Conservation (phyloP, 2,888 invertebrate species). For the Lithophane ornitopus region DNA sequence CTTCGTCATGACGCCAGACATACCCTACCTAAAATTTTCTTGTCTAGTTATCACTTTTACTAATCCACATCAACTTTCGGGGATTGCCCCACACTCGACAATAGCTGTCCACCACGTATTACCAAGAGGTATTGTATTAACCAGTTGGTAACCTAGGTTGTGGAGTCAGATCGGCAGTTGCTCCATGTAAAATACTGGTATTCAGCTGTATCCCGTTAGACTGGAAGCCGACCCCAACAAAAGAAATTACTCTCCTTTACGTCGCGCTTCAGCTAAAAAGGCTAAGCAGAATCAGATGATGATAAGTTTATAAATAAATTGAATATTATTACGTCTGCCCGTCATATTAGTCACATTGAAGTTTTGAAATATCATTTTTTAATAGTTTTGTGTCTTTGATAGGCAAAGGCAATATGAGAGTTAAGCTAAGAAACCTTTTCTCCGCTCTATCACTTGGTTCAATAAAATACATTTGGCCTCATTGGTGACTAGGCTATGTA, state of each 20-base stretch:
- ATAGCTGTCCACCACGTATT: not conserved
- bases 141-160: no score
- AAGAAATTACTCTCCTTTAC: no score
- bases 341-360: constrained; percentile 22
- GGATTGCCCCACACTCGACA: not conserved
- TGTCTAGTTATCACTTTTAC: not conserved
- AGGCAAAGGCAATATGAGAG: not conserved
- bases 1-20: constrained; percentile 77
- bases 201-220: no score
- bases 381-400: constrained; percentile 17
- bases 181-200: no score
- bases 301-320: constrained; percentile 3
- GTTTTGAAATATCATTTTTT: not conserved
- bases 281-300: no score
- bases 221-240: no score
- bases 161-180: no score
- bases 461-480: no score
- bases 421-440: not conserved
- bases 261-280: no score
- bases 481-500: not conserved
- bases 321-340: no score
- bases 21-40: not conserved
- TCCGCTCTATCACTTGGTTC: not conserved
- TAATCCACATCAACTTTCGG: not conserved
- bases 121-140: no score